Evolutionary conservation across 2,888 invertebrate genomes (phyloP), one percentile per base, ranked within the genome.

Genomic region (Heliconius cydno): DNA sequence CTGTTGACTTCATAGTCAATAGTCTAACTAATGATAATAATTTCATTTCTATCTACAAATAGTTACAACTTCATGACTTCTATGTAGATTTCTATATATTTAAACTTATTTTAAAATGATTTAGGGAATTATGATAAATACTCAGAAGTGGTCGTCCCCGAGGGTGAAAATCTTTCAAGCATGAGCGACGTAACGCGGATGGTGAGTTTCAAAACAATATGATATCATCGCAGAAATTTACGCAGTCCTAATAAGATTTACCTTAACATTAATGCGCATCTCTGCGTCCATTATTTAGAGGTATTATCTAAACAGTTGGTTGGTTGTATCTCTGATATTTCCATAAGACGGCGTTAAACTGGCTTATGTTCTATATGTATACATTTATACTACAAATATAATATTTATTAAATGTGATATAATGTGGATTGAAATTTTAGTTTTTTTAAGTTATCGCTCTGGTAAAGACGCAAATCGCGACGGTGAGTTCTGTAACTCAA

Each of bases 221-320:
- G 94, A 94, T 94, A 93, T 94, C 94, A 94, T 94, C 94, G 91
- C 91, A 86, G 91, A 90, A n/a, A 91, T 94, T 94, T 93, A 93
- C 91, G 90, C 92, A 91, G 92, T 90, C 91, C 93, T 95, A 95
- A 94, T 94, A 95, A 94, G 94, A 95, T 95, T 94, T 94, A 91
- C 93, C 90, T 94, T 92, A 94, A 93, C 94, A 94, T 94, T 94
- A 93, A 94, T 92, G 91, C 93, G 93, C 94, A 92, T 92, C 93
- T 92, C 85, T 88, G 93, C 91, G 88, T 93, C 94, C 90, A 93
- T 94, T 94, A 94, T 94, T 92, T 89, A 86, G 87, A 88, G 90
- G 92, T 90, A 93, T 94, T 93, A 92, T 92, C 91, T 89, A 91
- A 89, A 92, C 88, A 87, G 87, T 83, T 87, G 85, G 87, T 87